Evolutionary conservation across 2,113 vertebrate genomes (phyloP).

Genomic region (Erpornis zantholeuca): DNA sequence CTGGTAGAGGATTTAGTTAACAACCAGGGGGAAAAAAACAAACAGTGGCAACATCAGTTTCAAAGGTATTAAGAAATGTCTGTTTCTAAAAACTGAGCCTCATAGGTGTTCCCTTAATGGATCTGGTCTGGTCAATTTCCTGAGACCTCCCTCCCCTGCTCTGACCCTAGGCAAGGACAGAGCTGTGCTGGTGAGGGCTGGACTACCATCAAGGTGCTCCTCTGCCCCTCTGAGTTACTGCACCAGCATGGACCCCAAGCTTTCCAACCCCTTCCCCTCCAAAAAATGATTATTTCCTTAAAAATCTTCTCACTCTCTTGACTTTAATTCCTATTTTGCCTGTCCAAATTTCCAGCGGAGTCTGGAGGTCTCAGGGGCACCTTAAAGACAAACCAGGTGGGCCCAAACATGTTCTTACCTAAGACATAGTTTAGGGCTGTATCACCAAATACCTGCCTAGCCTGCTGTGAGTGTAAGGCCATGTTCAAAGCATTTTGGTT

Average conservation of each 20-base stretch:
- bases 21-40: neutral
- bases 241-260: neutral
- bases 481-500: neutral
- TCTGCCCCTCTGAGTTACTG: neutral
- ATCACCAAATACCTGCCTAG: neutral
- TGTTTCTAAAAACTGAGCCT: neutral
- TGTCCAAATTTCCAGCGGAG: neutral
- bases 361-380: neutral
- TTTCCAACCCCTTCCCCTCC: neutral
- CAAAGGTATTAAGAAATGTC: neutral
- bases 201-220: fast-evolving
- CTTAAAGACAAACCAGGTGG: neutral
- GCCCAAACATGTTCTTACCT: neutral
- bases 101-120: neutral
- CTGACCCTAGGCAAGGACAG: neutral
- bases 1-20: slow-evolving; percentile 12
- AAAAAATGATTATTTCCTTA: neutral
- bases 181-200: neutral
- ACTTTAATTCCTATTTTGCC: neutral
- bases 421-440: neutral
- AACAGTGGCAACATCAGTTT: neutral
- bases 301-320: neutral
- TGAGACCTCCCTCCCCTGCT: neutral
- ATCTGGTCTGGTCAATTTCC: fast-evolving
- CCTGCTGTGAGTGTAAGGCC: neutral